These are phyloP conservation scores for Sebastes hubbsi DNA, from an alignment of 2,797 vertebrate species.

Conservation along the genomic window DNA sequence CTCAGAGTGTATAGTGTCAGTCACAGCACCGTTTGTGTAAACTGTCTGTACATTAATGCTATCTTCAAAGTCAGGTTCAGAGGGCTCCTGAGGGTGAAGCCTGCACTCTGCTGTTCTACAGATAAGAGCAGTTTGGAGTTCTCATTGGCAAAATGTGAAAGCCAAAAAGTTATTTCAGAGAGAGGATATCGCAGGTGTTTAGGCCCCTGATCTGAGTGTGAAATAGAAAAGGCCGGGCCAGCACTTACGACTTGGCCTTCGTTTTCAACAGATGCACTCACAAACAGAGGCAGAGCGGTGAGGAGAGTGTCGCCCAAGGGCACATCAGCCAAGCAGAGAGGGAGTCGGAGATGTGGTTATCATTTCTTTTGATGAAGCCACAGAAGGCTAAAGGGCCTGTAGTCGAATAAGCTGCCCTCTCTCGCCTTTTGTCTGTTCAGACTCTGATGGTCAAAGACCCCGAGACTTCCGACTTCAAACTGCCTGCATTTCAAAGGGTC, in stretches of 20 bases:
- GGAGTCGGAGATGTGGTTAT: constrained; percentile 61
- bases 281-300: constrained; percentile 41
- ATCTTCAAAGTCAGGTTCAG: constrained; percentile 51
- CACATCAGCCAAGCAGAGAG: constrained; percentile 49
- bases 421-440: constrained; percentile 63
- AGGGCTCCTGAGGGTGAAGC: constrained; percentile 27
- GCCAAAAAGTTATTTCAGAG: constrained; percentile 51
- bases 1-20: neutral
- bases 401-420: constrained; percentile 65
- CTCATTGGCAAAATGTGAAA: constrained; percentile 52
- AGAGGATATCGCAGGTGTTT: constrained; percentile 61
- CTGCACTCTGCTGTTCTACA: constrained; percentile 57
- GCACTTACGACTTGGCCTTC: constrained; percentile 50
- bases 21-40: constrained; percentile 32
- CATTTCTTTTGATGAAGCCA: constrained; percentile 68
- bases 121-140: constrained; percentile 60
- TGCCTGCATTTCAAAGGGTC: constrained; percentile 73
- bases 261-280: constrained; percentile 54
- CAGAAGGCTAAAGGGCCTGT: constrained; percentile 64
- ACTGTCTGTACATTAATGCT: constrained; percentile 42
- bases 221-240: constrained; percentile 53
- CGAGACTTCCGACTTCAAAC: constrained; percentile 73
- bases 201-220: constrained; percentile 54
- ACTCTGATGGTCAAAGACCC: constrained; percentile 71
- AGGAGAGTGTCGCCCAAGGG: constrained; percentile 59